These are phyloP conservation scores for Archips xylosteana DNA, from an alignment of 2,888 invertebrate genomes.

Conservation along the genomic window DNA sequence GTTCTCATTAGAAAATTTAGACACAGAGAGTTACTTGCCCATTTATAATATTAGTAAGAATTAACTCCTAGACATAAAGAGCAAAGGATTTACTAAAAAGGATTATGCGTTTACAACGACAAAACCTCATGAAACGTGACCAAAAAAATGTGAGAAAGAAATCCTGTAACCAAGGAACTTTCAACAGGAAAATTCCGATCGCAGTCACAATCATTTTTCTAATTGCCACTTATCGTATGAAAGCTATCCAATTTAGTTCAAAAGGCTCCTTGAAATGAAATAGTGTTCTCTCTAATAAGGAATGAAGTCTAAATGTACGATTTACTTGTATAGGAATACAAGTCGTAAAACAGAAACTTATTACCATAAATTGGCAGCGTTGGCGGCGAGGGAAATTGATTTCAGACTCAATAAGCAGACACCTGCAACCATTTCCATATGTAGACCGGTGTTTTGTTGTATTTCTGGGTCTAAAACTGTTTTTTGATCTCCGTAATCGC, in stretches of 20 bases:
- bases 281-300: slow-evolving; percentile 11
- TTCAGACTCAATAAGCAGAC: slow-evolving; percentile 48
- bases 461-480: neutral
- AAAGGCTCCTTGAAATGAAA: slow-evolving; percentile 10
- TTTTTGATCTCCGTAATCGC: neutral
- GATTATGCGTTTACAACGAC: neutral
- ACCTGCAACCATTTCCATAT: slow-evolving; percentile 33
- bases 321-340: slow-evolving; percentile 46
- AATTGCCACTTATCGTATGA: slow-evolving; percentile 29
- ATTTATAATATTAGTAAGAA: too few relatives aligned
- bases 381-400: slow-evolving; percentile 60
- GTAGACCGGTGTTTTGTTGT: slow-evolving; percentile 14
- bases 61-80: neutral
- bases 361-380: slow-evolving; percentile 64
- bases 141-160: neutral
- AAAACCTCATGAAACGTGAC: neutral
- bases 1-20: too few relatives aligned
- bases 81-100: neutral
- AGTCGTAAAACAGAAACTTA: slow-evolving; percentile 65
- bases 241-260: slow-evolving; percentile 26
- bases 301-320: slow-evolving; percentile 14
- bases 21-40: too few relatives aligned
- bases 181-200: slow-evolving; percentile 1
- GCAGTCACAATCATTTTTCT: slow-evolving; percentile 20
- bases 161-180: neutral